Percentiles rank a stretch among this genome's conserved stretches.
Evolutionary conservation across 1,140 invertebrate genomes (phyloP).

Genomic region (Rhyzopertha dominica): DNA sequence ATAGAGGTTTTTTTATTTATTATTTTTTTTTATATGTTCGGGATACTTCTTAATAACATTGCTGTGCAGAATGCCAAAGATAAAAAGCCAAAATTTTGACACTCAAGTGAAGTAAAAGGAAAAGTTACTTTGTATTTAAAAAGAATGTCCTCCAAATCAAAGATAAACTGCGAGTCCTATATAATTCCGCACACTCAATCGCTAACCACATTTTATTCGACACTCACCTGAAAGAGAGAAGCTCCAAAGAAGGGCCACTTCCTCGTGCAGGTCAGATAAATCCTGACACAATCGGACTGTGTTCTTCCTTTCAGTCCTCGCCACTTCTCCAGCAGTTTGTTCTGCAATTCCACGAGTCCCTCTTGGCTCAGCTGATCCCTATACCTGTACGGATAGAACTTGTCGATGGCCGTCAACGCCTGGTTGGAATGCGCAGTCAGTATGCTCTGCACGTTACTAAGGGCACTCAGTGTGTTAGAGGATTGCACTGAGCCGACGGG

Average conservation of each 20-base stretch:
- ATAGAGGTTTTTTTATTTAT: too few relatives aligned
- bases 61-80: too few relatives aligned
- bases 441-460: constrained; percentile 46
- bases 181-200: too few relatives aligned
- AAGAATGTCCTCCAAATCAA: too few relatives aligned
- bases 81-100: too few relatives aligned
- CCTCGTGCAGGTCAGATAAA: constrained; percentile 89
- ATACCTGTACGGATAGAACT: constrained; percentile 87
- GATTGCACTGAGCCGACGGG: constrained; percentile 31
- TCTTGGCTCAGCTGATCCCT: constrained; percentile 72
- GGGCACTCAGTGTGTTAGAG: constrained; percentile 40
- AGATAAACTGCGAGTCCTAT: too few relatives aligned
- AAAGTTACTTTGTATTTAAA: too few relatives aligned
- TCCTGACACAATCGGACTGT: constrained; percentile 83
- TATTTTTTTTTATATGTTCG: too few relatives aligned
- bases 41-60: too few relatives aligned
- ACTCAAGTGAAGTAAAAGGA: too few relatives aligned
- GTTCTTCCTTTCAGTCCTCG: constrained; percentile 77
- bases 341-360: constrained; percentile 74
- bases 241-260: constrained; percentile 97
- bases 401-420: constrained; percentile 71
- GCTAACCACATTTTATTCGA: too few relatives aligned
- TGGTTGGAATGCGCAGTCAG: constrained; percentile 51
- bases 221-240: constrained; percentile 82
- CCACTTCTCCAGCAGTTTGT: constrained; percentile 84